These are phyloP conservation scores for Cololabis saira DNA, from an alignment of 2,113 vertebrate species.

Conservation along the genomic window DNA sequence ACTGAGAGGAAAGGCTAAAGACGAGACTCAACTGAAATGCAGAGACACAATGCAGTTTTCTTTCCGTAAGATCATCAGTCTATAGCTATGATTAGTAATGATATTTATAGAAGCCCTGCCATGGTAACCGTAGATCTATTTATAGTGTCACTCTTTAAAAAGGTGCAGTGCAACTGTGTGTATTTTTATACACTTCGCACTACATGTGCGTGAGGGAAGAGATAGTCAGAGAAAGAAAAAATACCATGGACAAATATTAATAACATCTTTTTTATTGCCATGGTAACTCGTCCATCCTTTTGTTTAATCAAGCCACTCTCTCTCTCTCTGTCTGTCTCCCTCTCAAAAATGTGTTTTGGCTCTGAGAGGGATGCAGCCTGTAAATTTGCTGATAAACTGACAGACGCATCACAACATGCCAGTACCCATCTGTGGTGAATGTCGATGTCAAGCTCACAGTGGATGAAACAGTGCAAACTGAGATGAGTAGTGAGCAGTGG, in stretches of 20 bases:
- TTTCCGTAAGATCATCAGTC: constrained; percentile 42
- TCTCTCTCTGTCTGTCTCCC: too few relatives aligned
- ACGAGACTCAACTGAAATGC: constrained; percentile 1
- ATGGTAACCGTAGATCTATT: constrained; percentile 76
- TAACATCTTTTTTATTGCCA: constrained; percentile 44
- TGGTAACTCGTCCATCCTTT: constrained; percentile 44
- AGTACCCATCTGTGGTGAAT: constrained; percentile 41
- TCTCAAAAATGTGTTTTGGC: constrained; percentile 3
- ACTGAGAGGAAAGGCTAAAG: background rate
- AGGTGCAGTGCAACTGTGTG: constrained; percentile 34
- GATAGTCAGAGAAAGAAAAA: constrained; percentile 5
- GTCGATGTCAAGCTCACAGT: constrained; percentile 24
- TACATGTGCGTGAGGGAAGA: background rate
- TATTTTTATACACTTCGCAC: constrained; percentile 19
- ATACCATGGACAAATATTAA: constrained; percentile 33
- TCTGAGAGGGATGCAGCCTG: constrained; percentile 20
- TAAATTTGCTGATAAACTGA: constrained; percentile 28
- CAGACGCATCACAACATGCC: constrained; percentile 41
- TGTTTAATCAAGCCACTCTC: constrained; percentile 28
- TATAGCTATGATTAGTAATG: constrained; percentile 60
- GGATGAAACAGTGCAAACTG: constrained; percentile 3
- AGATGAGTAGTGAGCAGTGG: background rate
- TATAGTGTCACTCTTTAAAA: constrained; percentile 66
- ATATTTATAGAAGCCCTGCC: constrained; percentile 75
- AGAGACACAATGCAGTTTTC: constrained; percentile 14